Percentiles rank a stretch among this genome's conserved stretches.
These are phyloP conservation scores for Leptopilina boulardi DNA, from an alignment of 1,140 invertebrate genomes.

Conservation along the genomic window DNA sequence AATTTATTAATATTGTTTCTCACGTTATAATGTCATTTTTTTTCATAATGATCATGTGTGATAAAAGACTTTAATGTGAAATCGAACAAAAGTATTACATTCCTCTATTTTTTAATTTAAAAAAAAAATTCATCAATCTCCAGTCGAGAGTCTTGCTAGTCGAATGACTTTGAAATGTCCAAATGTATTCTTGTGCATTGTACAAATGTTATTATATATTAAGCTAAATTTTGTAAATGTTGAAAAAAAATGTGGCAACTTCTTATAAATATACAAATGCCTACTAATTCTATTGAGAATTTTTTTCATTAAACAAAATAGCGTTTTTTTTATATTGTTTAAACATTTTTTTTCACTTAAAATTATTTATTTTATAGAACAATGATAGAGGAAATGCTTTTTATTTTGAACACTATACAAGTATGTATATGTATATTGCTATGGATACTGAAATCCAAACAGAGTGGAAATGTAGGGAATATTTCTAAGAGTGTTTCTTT, in stretches of 20 bases:
- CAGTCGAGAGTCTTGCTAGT: background rate
- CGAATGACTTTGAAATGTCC: conserved; percentile 8
- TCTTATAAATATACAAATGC: conserved; percentile 9
- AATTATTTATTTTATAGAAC: background rate
- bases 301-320: background rate
- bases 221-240: conserved; percentile 19
- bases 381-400: too few relatives aligned
- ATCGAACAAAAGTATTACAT: conserved; percentile 10
- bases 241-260: conserved; percentile 6
- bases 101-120: conserved; percentile 13
- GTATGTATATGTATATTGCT: background rate
- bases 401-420: background rate
- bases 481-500: too few relatives aligned
- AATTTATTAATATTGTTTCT: background rate
- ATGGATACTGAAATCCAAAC: conserved; percentile 10
- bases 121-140: background rate
- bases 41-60: background rate
- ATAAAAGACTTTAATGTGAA: conserved; percentile 20
- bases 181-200: conserved; percentile 13
- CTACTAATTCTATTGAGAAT: background rate
- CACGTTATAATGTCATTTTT: conserved; percentile 4
- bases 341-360: background rate
- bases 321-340: background rate
- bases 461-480: background rate
- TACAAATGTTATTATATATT: conserved; percentile 17